phyloP scores from a whole-genome alignment of 2,113 vertebrate genomes.

The Barnardius zonarius region DNA sequence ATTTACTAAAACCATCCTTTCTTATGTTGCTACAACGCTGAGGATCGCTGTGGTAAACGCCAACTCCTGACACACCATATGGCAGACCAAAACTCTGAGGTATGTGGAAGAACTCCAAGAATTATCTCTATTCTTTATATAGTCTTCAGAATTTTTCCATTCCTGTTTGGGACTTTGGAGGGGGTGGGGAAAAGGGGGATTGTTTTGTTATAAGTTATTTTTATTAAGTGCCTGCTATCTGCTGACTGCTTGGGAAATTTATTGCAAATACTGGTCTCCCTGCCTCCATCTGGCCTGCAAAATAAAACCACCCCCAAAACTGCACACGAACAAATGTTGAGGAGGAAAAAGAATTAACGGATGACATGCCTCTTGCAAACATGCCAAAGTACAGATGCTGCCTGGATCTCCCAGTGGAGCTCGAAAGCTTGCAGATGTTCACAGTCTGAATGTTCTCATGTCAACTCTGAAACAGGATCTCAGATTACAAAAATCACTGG shows the following conservation, averaged over 20 bases:
- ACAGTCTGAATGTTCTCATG: conserved; percentile 21
- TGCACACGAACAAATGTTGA: neutral
- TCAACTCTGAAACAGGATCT: conserved; percentile 8
- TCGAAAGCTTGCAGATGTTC: conserved; percentile 44
- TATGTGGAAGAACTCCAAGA: conserved; percentile 34
- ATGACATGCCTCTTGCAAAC: conserved; percentile 25
- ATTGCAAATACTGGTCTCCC: neutral
- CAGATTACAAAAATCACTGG: conserved; percentile 49
- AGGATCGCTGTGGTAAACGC: neutral
- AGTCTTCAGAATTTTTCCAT: conserved; percentile 56
- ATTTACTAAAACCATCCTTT: neutral
- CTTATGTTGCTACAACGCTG: neutral
- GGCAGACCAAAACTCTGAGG: neutral
- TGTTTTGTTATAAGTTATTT: conserved; percentile 47
- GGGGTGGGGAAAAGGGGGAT: neutral
- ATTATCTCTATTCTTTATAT: conserved; percentile 50
- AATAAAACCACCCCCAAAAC: neutral
- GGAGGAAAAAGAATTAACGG: neutral
- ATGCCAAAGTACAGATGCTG: conserved; percentile 21
- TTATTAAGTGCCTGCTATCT: conserved; percentile 17
- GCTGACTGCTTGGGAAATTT: neutral
- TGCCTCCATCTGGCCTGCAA: neutral
- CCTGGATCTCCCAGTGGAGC: neutral
- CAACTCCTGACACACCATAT: neutral
- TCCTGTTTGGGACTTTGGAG: conserved; percentile 23